Conservation (phyloP, 2,113 vertebrate species). For the Dendrocopos noguchii region DNA sequence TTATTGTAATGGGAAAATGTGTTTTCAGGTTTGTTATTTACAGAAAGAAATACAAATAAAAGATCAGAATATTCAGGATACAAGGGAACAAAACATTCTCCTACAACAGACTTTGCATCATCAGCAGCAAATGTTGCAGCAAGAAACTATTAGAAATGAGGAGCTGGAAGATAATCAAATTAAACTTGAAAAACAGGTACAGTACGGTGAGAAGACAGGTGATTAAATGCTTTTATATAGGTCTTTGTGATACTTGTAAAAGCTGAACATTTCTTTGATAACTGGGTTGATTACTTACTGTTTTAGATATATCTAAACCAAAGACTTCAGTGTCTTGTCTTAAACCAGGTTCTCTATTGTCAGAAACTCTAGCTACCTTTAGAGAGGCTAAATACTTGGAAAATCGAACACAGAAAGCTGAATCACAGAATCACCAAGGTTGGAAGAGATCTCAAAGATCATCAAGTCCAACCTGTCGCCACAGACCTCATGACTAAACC, state of each 20-base stretch:
- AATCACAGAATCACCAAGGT: too few relatives aligned
- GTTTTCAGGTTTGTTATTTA: constrained; percentile 82
- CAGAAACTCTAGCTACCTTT: background rate
- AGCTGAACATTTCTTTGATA: background rate
- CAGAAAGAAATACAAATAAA: constrained; percentile 86
- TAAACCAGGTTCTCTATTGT: background rate
- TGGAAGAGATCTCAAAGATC: too few relatives aligned
- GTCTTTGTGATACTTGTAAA: background rate
- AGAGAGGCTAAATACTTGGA: background rate
- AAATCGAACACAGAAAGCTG: background rate
- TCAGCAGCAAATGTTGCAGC: constrained; percentile 91
- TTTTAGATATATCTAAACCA: background rate
- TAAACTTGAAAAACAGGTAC: constrained; percentile 88
- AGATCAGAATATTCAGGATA: constrained; percentile 78
- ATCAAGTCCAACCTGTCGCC: too few relatives aligned
- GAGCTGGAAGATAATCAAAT: constrained; percentile 91
- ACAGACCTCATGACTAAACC: too few relatives aligned
- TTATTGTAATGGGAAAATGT: constrained; percentile 47
- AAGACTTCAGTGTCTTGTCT: background rate
- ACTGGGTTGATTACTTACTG: background rate
- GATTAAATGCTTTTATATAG: background rate
- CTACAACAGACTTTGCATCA: constrained; percentile 88
- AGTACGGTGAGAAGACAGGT: background rate
- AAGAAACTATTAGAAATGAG: constrained; percentile 84
- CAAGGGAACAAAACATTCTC: constrained; percentile 83